Evolutionary conservation across 2,888 invertebrate genomes (phyloP).

Genomic region (Poecilobothrus nobilitatus): DNA sequence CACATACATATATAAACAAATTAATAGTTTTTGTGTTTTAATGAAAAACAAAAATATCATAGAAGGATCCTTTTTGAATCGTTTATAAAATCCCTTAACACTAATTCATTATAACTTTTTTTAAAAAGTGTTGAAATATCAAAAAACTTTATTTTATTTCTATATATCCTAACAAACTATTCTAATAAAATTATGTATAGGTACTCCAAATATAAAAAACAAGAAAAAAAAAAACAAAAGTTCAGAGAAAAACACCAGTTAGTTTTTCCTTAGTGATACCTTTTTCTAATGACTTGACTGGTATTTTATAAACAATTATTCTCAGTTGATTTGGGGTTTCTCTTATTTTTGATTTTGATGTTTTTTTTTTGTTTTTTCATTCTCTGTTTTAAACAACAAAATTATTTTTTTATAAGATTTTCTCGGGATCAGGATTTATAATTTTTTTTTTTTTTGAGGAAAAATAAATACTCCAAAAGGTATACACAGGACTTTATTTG

Average conservation of each 20-base stretch:
- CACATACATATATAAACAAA: background rate
- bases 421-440: too few species aligned
- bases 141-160: too few species aligned
- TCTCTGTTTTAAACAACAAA: too few species aligned
- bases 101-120: background rate
- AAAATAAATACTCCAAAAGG: too few species aligned
- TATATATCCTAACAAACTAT: background rate
- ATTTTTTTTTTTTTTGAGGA: too few species aligned
- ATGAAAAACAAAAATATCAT: too few species aligned
- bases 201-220: background rate
- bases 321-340: background rate
- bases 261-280: background rate
- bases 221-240: background rate
- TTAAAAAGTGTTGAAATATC: background rate
- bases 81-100: background rate
- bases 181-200: background rate
- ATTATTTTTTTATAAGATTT: too few species aligned
- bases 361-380: background rate
- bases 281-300: background rate
- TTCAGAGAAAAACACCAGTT: background rate
- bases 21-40: too few species aligned
- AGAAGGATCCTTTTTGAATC: too few species aligned
- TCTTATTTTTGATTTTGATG: too few species aligned
- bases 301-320: slow-evolving; percentile 1
- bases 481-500: too few species aligned